Evolutionary conservation across 2,113 vertebrate species (phyloP).

Genomic region (Atrichornis clamosus): DNA sequence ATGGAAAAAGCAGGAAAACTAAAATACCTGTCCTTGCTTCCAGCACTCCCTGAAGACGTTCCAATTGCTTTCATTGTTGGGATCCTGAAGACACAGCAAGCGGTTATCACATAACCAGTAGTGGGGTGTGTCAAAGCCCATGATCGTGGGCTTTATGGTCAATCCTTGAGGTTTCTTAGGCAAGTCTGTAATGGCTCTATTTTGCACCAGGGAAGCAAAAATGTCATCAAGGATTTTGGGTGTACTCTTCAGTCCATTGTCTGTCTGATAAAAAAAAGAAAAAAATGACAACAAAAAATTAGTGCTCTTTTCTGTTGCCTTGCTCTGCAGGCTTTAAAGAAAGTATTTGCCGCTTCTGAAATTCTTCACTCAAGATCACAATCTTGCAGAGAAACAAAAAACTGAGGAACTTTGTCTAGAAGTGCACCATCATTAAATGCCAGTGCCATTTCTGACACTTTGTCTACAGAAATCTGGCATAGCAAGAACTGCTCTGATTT

Average conservation of each 20-base stretch:
- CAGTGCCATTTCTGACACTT: not conserved
- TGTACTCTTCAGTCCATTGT: conserved; percentile 77
- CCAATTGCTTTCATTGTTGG: conserved; percentile 82
- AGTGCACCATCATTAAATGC: not conserved
- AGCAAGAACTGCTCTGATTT: not conserved
- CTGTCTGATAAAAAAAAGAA: conserved; percentile 60
- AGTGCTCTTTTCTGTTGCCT: not conserved
- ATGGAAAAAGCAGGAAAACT: not conserved
- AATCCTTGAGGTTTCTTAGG: conserved; percentile 72
- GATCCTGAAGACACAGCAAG: conserved; percentile 78
- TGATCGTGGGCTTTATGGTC: conserved; percentile 73
- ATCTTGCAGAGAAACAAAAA: not conserved
- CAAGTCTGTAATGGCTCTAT: conserved; percentile 65
- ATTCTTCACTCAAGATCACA: not conserved
- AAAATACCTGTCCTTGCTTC: conserved; percentile 80
- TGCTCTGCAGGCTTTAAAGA: not conserved
- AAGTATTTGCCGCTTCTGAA: not conserved
- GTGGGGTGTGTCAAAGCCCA: conserved; percentile 81
- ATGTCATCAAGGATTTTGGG: conserved; percentile 83
- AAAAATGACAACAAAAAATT: not conserved
- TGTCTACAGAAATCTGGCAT: not conserved
- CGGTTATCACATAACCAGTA: conserved; percentile 81
- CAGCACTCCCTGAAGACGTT: conserved; percentile 83
- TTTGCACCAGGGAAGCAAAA: conserved; percentile 82
- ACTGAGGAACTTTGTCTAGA: not conserved